These are phyloP conservation scores for Ceyx margarethae DNA, from an alignment of 2,113 vertebrate species.

Conservation along the genomic window DNA sequence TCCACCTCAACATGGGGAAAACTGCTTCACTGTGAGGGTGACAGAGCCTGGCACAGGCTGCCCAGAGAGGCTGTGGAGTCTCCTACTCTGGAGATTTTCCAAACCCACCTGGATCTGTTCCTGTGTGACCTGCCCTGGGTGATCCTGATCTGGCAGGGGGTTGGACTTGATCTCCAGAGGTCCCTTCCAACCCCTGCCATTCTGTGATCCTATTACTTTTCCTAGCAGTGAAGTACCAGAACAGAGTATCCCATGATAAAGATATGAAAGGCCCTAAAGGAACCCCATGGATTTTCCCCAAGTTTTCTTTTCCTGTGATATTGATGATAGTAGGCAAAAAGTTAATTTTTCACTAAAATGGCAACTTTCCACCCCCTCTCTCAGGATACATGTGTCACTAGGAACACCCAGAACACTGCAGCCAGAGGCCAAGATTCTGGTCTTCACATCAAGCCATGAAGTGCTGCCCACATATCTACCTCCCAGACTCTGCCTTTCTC, in stretches of 20 bases:
- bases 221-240: not conserved
- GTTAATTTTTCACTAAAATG: not conserved
- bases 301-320: not conserved
- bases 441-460: not conserved
- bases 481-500: not conserved
- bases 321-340: not conserved
- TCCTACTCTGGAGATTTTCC: too few species aligned
- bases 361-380: not conserved
- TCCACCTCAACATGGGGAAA: too few species aligned
- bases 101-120: too few species aligned
- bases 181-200: too few species aligned
- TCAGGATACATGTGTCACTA: not conserved
- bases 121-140: too few species aligned
- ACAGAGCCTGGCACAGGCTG: too few species aligned
- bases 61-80: too few species aligned
- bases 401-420: not conserved
- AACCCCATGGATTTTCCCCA: not conserved
- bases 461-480: not conserved
- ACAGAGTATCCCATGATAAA: not conserved
- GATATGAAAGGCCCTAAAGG: not conserved
- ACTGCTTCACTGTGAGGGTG: too few species aligned
- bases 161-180: too few species aligned
- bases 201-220: not conserved
- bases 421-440: not conserved
- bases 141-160: too few species aligned